Evolutionary conservation across 2,888 invertebrate genomes (phyloP), one percentile per base, ranked within the genome.

Genomic region (Apodemia zela): DNA sequence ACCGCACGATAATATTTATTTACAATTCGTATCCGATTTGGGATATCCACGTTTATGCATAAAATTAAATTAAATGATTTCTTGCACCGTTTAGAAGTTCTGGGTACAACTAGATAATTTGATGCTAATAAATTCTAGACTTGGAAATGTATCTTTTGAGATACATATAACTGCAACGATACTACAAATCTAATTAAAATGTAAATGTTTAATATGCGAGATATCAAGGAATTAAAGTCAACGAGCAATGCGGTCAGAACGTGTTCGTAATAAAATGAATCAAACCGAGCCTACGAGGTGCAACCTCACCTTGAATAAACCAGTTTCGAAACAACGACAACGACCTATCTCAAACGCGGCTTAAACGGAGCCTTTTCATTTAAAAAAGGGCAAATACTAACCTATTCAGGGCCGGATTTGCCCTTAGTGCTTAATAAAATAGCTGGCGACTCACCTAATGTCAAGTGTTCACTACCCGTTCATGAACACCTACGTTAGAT

Each of bases 321-420:
- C 57, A 29, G 57, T 57, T 57, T 25, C 57, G 25, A 57, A 57
- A 57, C 54, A 54, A 54, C 57, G 57, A 21, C 57, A 29, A 57
- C 57, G 57, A 57, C 57, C 57, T 57, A 57, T 57, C 57, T 29
- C 29, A 57, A n/a, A 57, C 47, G 47, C 47, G 7, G n/a, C 47
- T 47, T 47, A 47, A 47, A 47, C 47, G 47, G 17, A 17, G 8
- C 17, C 47, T 47, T 47, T 17, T 47, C 17, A 8, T 47, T 47
- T 47, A 47, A 17, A 47, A 47, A 47, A 47, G 45, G 45, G 45
- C 3, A 17, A 47, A 47, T 7, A 47, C 47, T 47, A 47, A 45
- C 45, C 15, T 4, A n/a, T 45, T 45, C 21, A 21, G 21, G 21
- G 21, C 21, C 21, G 21, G 21, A 21, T 21, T 21, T 21, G 2